Base-by-base conservation (phyloP, 1,140 invertebrate genomes). In the Harlomillsia oculata region DNA sequence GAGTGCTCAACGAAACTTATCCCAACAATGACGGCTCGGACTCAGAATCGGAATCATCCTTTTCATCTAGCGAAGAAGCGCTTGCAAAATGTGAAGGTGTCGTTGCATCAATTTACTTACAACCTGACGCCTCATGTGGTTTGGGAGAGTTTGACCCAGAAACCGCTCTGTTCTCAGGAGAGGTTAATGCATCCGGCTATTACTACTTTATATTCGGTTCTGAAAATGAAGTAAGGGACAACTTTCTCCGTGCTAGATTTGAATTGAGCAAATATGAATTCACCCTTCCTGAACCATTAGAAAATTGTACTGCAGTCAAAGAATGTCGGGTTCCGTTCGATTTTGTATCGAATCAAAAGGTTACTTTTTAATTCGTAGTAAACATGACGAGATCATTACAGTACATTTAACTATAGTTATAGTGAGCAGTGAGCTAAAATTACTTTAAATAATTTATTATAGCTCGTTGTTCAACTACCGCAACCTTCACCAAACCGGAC, bases 131-230 rank as follows among this genome's bases (percentile, higher is more conserved):
- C 1, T 66, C 70, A 6, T 85, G 83, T 64, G 67, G 67, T 0
- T 45, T 41, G 18, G 65, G 69, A 6, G 69, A 72, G 0, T 67
- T 67, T 5, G 69, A 75, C 8, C 68, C 73, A 8, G 72, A 76
- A 5, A 65, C 69, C 6, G 63, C 69, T 77, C 82, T 5, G 80
- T 81, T 14, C 82, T 82, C 64, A 79, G 76, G 80, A 80, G 69
- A 65, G 56, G 78, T 86, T 0, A 81, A 82, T 34, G 72, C 74
- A 1, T 82, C 84, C 62, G 84, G 83, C 20, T 86, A 85, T 67
- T 87, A 87, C 61, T 87, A 87, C 70, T 87, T 87, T 68, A 81
- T 87, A 0, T 86, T 85, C 72, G 84, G 82, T 66, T 85, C 83
- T 14, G 84, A 87, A 67, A 87, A 87, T 66, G 84, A 87, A 67